Conservation (phyloP, 2,888 invertebrate species). For the Plutella xylostella region DNA sequence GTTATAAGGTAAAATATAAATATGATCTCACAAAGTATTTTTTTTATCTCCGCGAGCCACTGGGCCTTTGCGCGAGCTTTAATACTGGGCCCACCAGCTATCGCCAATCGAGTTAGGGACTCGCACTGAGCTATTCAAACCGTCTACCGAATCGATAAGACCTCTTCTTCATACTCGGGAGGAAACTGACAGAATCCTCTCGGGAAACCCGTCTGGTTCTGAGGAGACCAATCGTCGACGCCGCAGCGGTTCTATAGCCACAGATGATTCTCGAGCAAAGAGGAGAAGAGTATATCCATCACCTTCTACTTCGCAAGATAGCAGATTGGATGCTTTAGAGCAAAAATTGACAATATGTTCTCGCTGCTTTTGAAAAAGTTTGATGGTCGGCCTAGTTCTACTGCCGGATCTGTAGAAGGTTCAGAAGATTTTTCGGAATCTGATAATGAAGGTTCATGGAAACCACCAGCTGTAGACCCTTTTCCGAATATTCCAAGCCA, state of each 20-base stretch:
- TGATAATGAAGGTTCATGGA: neutral
- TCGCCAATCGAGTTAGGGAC: slow-evolving; percentile 14
- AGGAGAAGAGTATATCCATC: neutral
- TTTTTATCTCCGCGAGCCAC: no score
- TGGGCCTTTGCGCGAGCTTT: slow-evolving; percentile 18
- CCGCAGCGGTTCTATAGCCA: neutral
- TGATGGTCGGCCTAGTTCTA: neutral
- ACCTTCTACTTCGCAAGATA: neutral
- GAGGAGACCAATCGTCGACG: neutral
- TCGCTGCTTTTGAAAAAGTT: neutral
- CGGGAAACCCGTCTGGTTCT: neutral
- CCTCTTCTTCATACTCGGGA: neutral
- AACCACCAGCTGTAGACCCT: neutral
- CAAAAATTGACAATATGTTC: slow-evolving; percentile 2
- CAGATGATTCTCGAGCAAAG: neutral
- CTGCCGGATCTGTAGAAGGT: neutral
- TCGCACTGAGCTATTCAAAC: slow-evolving; percentile 5
- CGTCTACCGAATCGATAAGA: neutral
- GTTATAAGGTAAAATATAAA: no score
- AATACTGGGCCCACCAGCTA: slow-evolving; percentile 14
- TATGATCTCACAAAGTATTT: no score
- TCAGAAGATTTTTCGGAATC: neutral
- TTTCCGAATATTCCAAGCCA: neutral
- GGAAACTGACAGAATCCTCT: neutral
- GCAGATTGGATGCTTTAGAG: neutral